These are phyloP conservation scores for Phoxinus dragarum DNA, from an alignment of 2,797 vertebrate genomes.

Conservation along the genomic window DNA sequence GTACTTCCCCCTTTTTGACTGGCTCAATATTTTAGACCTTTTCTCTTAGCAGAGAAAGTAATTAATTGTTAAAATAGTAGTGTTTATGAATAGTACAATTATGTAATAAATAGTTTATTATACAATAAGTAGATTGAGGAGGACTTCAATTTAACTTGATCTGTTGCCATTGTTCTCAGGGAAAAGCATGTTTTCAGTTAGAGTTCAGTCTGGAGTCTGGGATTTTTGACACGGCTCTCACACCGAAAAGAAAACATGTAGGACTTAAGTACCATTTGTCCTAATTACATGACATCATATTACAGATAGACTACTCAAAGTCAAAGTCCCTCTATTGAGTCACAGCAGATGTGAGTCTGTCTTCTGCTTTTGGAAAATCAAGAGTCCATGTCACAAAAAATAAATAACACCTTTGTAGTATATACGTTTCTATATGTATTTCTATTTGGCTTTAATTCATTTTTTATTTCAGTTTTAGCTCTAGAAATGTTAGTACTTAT, in stretches of 20 bases:
- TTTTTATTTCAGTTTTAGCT: too few relatives aligned
- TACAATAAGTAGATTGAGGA: background rate
- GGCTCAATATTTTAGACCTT: background rate
- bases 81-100: constrained; percentile 12
- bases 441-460: too few relatives aligned
- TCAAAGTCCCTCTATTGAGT: constrained; percentile 32
- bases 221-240: constrained; percentile 28
- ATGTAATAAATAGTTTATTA: background rate
- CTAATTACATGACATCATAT: constrained; percentile 44
- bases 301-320: constrained; percentile 40
- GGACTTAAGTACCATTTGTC: constrained; percentile 47
- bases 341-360: constrained; percentile 33
- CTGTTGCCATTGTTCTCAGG: background rate
- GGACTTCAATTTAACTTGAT: constrained; percentile 14
- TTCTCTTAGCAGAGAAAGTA: background rate
- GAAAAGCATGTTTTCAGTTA: constrained; percentile 20
- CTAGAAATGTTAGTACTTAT: too few relatives aligned
- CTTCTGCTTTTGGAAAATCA: background rate
- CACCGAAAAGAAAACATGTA: constrained; percentile 64
- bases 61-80: background rate
- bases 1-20: background rate
- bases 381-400: background rate
- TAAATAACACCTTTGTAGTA: background rate
- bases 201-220: constrained; percentile 40
- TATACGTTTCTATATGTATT: too few relatives aligned